phyloP scores from a whole-genome alignment of 2,797 vertebrate species.

The Chanos chanos region DNA sequence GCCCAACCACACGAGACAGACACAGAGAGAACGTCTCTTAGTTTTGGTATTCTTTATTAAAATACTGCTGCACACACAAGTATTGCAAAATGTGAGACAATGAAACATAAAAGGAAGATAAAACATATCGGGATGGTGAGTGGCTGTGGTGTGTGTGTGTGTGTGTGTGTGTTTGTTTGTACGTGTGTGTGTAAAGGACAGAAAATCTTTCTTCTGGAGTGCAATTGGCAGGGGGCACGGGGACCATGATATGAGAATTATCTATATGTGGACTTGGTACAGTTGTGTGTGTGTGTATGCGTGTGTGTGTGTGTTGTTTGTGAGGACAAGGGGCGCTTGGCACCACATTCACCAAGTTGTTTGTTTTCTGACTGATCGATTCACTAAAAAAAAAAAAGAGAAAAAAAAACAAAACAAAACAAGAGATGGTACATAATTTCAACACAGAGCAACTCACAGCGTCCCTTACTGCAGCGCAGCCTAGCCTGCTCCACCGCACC shows the following conservation, averaged over 20 bases:
- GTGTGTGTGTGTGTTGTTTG: constrained; percentile 24
- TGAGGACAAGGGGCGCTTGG: constrained; percentile 55
- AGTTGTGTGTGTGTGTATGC: constrained; percentile 1
- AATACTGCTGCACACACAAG: constrained; percentile 99
- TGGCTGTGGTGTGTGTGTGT: constrained; percentile 16
- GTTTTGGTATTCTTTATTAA: constrained; percentile 99
- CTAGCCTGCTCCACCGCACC: constrained; percentile 15
- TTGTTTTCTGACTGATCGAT: constrained; percentile 52
- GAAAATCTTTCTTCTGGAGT: constrained; percentile 32
- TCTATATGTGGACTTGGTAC: constrained; percentile 7
- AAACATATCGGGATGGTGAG: constrained; percentile 66
- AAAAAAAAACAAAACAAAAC: background rate
- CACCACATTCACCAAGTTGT: constrained; percentile 70
- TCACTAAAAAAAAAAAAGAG: constrained; percentile 50
- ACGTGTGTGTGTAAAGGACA: constrained; percentile 20
- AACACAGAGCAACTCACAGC: constrained; percentile 46
- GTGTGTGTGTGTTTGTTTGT: constrained; percentile 20
- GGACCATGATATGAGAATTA: constrained; percentile 16
- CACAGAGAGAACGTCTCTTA: constrained; percentile 25
- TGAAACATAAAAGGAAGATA: constrained; percentile 81
- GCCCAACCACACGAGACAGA: too few relatives aligned
- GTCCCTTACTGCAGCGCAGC: constrained; percentile 54
- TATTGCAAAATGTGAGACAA: constrained; percentile 86
- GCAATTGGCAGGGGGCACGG: constrained; percentile 9
- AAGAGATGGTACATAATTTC: constrained; percentile 60